Evolutionary conservation across 2,797 vertebrate species (phyloP), one percentile per base, ranked within the genome.

Genomic region (Typhlichthys subterraneus): DNA sequence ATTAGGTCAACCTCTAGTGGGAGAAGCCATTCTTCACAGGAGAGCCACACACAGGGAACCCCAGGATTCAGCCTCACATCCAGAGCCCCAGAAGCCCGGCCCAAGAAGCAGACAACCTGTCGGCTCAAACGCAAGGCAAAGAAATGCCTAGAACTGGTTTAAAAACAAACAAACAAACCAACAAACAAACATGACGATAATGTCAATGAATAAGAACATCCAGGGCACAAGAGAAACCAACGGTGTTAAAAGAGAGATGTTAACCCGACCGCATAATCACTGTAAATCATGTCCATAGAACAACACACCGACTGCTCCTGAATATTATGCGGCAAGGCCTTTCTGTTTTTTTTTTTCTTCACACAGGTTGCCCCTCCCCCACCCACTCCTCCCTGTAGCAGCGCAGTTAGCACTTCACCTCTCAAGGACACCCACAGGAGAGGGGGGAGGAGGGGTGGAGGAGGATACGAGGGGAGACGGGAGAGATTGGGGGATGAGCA

Each of bases 371-470:
- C 77, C 84, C 81, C 75, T 76, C 80, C 83, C 81, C 79, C 72
- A 69, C 63, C 2, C 59, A 70, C 57, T 69, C 61, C 81, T 82
- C 81, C 63, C 69, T 77, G 67, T 78, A 84, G 80, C 82, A 84
- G 77, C 67, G 23, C 70, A 59, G 77, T 80, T 86, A 86, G 86
- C 85, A 73, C 73, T 80, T 80, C 70, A 86, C 81, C 82, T 88
- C 84, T 89, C 87, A 90, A 89, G 88, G 86, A 55, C 33, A 55
- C 19, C 19, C 19, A 19, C 52, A 53, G 6, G 19, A 53, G 52
- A 31, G 52, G 29, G 46, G 15, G 38, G 42, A n/a, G 9, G 42
- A 13, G 42, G 33, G 55, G 17, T 4, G 17, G 51, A 29, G 45
- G 15, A 15, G 9, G 45, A 46, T 45, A 50, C 63, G 23, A 65